Conservation (phyloP, 2,888 invertebrate species). For the Dascillus cervinus region DNA sequence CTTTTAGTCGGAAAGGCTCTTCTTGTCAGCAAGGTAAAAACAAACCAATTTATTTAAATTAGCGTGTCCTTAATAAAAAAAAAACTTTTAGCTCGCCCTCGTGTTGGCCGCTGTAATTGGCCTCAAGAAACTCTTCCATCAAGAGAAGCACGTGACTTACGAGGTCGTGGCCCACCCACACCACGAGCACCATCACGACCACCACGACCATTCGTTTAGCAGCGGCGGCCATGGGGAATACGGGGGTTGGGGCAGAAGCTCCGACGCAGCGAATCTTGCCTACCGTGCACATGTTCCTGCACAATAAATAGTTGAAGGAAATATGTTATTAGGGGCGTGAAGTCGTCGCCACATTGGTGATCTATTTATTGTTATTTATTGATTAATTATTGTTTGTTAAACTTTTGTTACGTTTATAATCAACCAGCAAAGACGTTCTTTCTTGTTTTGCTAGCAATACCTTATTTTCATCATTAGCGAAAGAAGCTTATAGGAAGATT, state of each 20-base stretch:
- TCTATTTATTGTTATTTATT: constrained; percentile 26
- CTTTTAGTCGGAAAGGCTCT: constrained; percentile 79
- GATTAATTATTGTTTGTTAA: too few species aligned
- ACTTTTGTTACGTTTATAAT: too few species aligned
- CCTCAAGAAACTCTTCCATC: constrained; percentile 71
- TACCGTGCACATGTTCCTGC: constrained; percentile 53
- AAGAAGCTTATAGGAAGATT: too few species aligned
- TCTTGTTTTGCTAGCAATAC: too few species aligned
- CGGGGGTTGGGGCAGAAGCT: constrained; percentile 55
- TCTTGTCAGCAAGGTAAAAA: constrained; percentile 61
- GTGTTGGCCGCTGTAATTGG: constrained; percentile 74
- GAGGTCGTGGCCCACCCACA: constrained; percentile 69
- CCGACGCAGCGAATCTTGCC: constrained; percentile 51
- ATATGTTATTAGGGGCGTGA: constrained; percentile 2
- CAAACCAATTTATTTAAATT: not conserved
- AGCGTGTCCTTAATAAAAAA: not conserved
- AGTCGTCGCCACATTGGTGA: constrained; percentile 36
- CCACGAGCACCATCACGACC: constrained; percentile 51
- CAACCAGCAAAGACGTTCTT: too few species aligned
- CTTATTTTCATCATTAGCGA: too few species aligned
- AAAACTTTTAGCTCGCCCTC: constrained; percentile 54
- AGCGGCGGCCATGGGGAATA: constrained; percentile 33
- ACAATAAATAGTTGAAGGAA: constrained; percentile 1
- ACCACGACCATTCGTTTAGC: constrained; percentile 38
- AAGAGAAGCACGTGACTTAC: constrained; percentile 66